Conservation (phyloP, 2,113 vertebrate genomes). For the Pleuronectes platessa region DNA sequence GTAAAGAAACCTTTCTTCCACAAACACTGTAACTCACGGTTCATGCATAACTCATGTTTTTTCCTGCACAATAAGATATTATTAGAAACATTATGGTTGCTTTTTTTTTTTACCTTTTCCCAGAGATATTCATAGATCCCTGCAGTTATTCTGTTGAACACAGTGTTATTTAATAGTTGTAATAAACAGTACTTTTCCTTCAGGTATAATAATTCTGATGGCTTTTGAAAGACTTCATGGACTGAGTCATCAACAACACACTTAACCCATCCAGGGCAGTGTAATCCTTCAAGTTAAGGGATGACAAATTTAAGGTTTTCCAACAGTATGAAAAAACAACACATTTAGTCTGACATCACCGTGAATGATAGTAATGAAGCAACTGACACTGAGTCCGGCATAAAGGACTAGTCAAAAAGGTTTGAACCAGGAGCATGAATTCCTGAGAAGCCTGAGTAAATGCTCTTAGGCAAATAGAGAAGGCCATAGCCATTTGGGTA, state of each 20-base stretch:
- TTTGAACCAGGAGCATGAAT: constrained; percentile 59
- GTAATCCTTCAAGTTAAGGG: constrained; percentile 6
- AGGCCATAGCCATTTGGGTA: constrained; percentile 79
- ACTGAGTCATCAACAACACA: not conserved
- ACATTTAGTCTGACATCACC: constrained; percentile 20
- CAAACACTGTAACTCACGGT: not conserved
- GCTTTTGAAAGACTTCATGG: not conserved
- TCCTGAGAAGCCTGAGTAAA: constrained; percentile 70
- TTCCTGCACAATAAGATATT: not conserved
- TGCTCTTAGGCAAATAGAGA: constrained; percentile 83
- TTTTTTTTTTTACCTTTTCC: not conserved
- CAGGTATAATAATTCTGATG: not conserved
- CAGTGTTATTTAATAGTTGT: not conserved
- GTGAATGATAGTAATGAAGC: constrained; percentile 57
- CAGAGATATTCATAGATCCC: too few species aligned
- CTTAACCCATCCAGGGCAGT: not conserved
- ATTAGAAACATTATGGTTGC: too few species aligned
- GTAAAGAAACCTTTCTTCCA: not conserved
- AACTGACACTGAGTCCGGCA: constrained; percentile 33
- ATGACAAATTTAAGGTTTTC: constrained; percentile 14
- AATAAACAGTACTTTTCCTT: not conserved
- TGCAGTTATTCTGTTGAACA: too few species aligned
- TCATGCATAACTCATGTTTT: not conserved
- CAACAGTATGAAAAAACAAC: constrained; percentile 42
- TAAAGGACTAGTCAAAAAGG: constrained; percentile 60